Evolutionary conservation across 2,888 invertebrate species (phyloP).

Genomic region (Tanypteryx hageni): DNA sequence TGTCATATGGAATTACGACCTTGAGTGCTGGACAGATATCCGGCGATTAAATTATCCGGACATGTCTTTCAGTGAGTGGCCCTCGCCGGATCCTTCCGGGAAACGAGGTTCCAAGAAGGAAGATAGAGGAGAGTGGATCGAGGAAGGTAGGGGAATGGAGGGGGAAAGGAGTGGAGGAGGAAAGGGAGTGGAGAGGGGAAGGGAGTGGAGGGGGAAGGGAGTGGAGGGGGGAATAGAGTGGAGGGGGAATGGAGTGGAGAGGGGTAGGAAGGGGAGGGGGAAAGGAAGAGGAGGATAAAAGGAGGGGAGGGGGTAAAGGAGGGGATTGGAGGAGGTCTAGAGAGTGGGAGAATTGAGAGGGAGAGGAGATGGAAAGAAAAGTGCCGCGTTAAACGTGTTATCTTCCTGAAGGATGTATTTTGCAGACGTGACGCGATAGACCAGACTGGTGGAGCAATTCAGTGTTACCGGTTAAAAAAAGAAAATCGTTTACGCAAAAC

Average conservation of each 20-base stretch:
- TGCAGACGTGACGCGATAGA: background rate
- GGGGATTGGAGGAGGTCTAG: background rate
- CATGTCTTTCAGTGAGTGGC: background rate
- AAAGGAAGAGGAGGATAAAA: background rate
- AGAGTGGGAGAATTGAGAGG: background rate
- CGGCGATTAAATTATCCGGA: background rate
- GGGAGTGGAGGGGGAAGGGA: background rate
- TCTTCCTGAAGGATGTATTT: background rate
- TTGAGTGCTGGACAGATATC: constrained; percentile 24
- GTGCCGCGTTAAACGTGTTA: background rate
- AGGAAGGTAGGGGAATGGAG: background rate
- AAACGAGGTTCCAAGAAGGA: background rate
- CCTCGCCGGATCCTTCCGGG: background rate
- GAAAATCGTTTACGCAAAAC: too few relatives aligned
- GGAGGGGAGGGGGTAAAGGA: background rate
- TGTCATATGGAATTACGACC: background rate
- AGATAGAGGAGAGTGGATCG: background rate
- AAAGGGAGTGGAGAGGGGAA: background rate
- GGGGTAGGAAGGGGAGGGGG: background rate
- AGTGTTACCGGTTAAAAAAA: background rate
- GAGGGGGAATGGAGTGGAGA: background rate
- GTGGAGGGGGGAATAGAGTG: background rate
- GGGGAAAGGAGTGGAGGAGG: background rate
- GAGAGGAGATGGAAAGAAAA: background rate
- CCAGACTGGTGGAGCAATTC: background rate